Conservation (phyloP, 2,888 invertebrate species). For the Xestia ashworthii region DNA sequence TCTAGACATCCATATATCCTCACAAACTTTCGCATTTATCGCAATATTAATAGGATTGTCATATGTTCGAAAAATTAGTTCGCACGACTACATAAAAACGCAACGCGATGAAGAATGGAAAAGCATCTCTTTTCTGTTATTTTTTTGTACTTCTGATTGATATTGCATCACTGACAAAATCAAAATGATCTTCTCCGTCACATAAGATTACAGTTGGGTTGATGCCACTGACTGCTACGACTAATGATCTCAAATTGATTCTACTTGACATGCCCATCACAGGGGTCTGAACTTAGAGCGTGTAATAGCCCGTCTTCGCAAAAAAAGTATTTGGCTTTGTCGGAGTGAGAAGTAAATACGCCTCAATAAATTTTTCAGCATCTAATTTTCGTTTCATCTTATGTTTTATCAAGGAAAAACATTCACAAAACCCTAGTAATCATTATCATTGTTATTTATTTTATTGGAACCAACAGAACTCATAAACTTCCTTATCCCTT, state of each 20-base stretch:
- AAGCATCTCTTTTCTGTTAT: background rate
- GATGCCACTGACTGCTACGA: background rate
- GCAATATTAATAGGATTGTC: background rate
- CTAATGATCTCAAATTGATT: slow-evolving; percentile 2
- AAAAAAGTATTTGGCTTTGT: background rate
- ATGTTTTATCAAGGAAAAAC: slow-evolving; percentile 1
- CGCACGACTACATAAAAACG: background rate
- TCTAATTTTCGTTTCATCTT: background rate
- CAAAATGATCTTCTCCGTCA: background rate
- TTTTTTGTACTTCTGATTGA: background rate
- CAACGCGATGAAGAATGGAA: background rate
- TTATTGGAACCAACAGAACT: slow-evolving; percentile 1
- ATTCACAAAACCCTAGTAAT: background rate
- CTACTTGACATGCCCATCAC: slow-evolving; percentile 14
- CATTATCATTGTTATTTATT: slow-evolving; percentile 1
- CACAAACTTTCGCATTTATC: no score
- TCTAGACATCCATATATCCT: no score
- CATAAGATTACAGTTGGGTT: background rate
- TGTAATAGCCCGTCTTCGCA: background rate
- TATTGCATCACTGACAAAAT: background rate
- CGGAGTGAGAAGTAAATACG: background rate
- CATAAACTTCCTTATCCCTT: slow-evolving; percentile 10
- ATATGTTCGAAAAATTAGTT: background rate
- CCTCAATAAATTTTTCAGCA: background rate
- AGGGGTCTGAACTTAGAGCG: background rate